Evolutionary conservation across 2,113 vertebrate genomes (phyloP), one percentile per base, ranked within the genome.

Genomic region (Forbesichthys papilliferus): DNA sequence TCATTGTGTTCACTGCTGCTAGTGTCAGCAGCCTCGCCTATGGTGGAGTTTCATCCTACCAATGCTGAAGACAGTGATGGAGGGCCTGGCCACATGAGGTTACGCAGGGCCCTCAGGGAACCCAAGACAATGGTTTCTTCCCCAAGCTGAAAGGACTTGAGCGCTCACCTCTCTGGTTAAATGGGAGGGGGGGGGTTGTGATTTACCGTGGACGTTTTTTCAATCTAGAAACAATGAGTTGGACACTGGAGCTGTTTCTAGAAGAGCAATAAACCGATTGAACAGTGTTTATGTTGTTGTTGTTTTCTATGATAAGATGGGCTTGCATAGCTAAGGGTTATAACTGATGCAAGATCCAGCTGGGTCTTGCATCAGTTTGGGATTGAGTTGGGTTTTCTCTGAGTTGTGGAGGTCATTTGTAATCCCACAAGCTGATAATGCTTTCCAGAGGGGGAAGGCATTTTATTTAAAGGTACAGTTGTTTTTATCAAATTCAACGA

Each of bases 181-280:
- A 85, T 27, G 27, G 27, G 75, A 83, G 64, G 77, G 84, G 75
- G 84, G 60, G 77, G 58, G 51, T 27, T 68, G 67, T 89, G 79
- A 88, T 86, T 88, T 84, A 88, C 80, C 65, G 73, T 70, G 75
- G 68, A 79, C 71, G 80, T 79, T 80, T 75, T 82, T 87, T 87
- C 81, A 78, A 84, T 85, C 80, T 82, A 76, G 77, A 81, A 88
- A 87, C 83, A 87, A 84, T 82, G 74, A 1, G 13, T 56, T 56
- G 69, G 83, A 88, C 84, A 88, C 3, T 61, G 73, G 84, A 33
- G 70, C 75, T 75, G 72, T 87, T 86, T 80, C 79, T 80, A 48
- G 63, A 83, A 69, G 78, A 69, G 80, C 81, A 62, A 62, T 9
- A 64, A 62, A 74, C 75, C 65, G 79, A 20, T 20, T 20, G 20